Base-by-base conservation (phyloP, 2,888 invertebrate genomes). In the Zygothrica quintamaculata region DNA sequence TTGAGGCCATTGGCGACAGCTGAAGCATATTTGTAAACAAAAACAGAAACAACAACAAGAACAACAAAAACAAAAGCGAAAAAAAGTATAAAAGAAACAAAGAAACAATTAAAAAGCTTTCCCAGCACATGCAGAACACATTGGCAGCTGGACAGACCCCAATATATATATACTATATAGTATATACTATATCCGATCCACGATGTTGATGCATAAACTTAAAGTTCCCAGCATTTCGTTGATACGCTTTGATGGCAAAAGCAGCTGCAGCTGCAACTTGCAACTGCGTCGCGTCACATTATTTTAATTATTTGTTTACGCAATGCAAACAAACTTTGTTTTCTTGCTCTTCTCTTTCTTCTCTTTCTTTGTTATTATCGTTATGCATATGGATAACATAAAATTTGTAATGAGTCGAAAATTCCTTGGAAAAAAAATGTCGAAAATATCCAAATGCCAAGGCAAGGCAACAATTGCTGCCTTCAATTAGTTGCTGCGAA, bases 281-380 rank as follows among this genome's bases (percentile, higher is more conserved):
- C 59, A 42, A 44, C 44, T 42, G 59, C 60, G 50, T 50, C 57
- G 57, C 80, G 73, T 58, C 79, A 62, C 87, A 82, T 87, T 82
- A 82, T 76, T 87, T 84, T 84, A 87, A 82, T 82, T 84, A 82
- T 82, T 82, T 82, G 82, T 82, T 82, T 82, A 82, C 72, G 82
- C 82, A 78, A 76, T 9, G 58, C 76, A 78, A 81, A 87, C 84
- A 86, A 78, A 81, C 67, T 67, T 79, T 76, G 46, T 65, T 60
- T 66, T 68, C 59, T 65, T 53, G 40, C 9, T n/a, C 25, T 18
- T 42, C 26, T 50, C 25, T n/a, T 26, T 26, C 7, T 36, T 53
- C 9, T 51, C 37, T 25, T 42, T 40, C 29, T 26, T 42, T 22
- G n/a, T 48, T 52, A 43, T 69, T 74, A 40, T 52, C 13, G 70